Conservation (phyloP, 2,888 invertebrate species). For the Iselma pallidipennis region DNA sequence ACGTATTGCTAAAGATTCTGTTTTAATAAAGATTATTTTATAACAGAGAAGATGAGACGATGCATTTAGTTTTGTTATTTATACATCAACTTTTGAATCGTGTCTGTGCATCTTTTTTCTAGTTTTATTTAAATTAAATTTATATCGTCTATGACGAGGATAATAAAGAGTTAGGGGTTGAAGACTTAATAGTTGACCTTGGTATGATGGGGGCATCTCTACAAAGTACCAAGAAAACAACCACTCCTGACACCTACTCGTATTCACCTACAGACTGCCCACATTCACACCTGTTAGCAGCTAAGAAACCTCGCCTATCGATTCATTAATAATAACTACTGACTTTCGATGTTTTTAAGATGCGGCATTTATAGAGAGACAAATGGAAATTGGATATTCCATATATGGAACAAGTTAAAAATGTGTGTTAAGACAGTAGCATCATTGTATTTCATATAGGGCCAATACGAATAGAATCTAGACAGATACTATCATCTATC, state of each 20-base stretch:
- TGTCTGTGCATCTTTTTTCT: not conserved
- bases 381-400: conserved; percentile 28
- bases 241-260: conserved; percentile 29
- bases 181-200: too few species aligned
- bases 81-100: not conserved
- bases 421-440: conserved; percentile 5
- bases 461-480: too few species aligned
- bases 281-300: conserved; percentile 42
- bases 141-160: too few species aligned
- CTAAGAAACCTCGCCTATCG: conserved; percentile 35
- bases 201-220: not conserved
- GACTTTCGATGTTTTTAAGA: conserved; percentile 15
- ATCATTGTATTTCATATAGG: not conserved
- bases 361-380: conserved; percentile 18
- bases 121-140: not conserved
- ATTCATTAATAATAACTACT: conserved; percentile 34
- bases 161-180: too few species aligned
- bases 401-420: conserved; percentile 11
- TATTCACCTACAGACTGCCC: conserved; percentile 33
- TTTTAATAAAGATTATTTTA: not conserved
- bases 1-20: not conserved
- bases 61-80: not conserved
- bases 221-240: conserved; percentile 1
- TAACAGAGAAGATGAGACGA: not conserved
- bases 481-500: too few species aligned